Evolutionary conservation across 2,113 vertebrate genomes (phyloP).

Genomic region (Terrapene triunguis): DNA sequence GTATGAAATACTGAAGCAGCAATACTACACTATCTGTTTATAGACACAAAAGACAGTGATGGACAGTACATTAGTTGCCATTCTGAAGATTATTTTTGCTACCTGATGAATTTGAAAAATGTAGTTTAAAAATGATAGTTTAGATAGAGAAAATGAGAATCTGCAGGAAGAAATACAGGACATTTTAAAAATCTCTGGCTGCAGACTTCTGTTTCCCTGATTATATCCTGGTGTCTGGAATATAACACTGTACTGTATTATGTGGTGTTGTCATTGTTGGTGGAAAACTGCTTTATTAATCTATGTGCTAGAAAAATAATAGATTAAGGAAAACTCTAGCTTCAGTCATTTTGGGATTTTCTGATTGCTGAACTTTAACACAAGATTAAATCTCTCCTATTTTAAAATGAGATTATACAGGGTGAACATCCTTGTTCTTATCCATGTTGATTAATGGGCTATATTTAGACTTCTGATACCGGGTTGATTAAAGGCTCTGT

Average conservation of each 20-base stretch:
- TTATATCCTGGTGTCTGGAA: neutral
- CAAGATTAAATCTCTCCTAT: constrained; percentile 29
- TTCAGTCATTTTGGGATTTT: neutral
- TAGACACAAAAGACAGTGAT: neutral
- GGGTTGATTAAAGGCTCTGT: neutral
- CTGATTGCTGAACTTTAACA: constrained; percentile 1
- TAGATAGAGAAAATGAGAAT: neutral
- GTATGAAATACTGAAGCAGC: neutral
- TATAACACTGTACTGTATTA: neutral
- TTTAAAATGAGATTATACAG: constrained; percentile 49
- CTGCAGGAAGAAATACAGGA: neutral
- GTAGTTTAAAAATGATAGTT: neutral
- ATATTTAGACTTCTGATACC: constrained; percentile 21
- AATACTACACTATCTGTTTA: neutral
- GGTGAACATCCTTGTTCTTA: constrained; percentile 39
- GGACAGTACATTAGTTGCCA: neutral
- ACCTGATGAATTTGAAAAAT: neutral
- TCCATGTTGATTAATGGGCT: constrained; percentile 60
- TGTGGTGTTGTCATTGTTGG: neutral
- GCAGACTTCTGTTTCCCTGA: neutral
- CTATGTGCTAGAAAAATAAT: neutral
- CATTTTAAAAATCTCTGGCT: neutral
- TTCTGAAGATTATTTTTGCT: neutral
- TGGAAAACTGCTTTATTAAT: neutral
- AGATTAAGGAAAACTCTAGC: neutral